Conservation (phyloP, 1,140 invertebrate genomes). For the Hyles vespertilio region DNA sequence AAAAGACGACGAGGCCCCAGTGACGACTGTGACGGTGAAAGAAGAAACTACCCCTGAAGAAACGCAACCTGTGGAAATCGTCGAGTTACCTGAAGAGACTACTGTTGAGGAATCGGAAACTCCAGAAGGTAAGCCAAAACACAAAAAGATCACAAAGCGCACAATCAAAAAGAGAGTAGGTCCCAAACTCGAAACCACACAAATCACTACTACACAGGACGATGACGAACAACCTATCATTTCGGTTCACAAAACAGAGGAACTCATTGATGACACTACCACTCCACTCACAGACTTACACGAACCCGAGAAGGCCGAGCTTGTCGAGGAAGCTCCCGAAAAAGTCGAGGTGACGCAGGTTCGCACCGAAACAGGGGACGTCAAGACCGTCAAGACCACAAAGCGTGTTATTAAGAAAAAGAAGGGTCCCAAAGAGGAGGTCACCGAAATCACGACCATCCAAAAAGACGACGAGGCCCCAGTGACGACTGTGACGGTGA, state of each 20-base stretch:
- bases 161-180: slow-evolving; percentile 1
- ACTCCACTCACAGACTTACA: slow-evolving; percentile 3
- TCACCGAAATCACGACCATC: slow-evolving; percentile 13
- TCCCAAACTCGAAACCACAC: background rate
- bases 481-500: slow-evolving; percentile 11
- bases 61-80: background rate
- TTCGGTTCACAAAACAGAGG: slow-evolving; percentile 2
- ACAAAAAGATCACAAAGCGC: background rate
- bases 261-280: slow-evolving; percentile 4
- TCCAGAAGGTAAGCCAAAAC: slow-evolving; percentile 1
- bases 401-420: background rate
- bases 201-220: background rate
- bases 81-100: background rate
- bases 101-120: background rate
- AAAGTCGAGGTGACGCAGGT: background rate
- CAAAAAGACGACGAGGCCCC: slow-evolving; percentile 8
- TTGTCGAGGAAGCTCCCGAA: background rate
- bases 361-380: background rate
- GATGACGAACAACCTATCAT: slow-evolving; percentile 2
- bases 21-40: slow-evolving; percentile 11
- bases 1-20: background rate
- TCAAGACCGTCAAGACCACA: background rate
- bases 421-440: background rate
- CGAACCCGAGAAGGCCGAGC: background rate
- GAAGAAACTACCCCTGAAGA: background rate